Evolutionary conservation across 2,797 vertebrate genomes (phyloP).

Genomic region (Simalia tracyae): DNA sequence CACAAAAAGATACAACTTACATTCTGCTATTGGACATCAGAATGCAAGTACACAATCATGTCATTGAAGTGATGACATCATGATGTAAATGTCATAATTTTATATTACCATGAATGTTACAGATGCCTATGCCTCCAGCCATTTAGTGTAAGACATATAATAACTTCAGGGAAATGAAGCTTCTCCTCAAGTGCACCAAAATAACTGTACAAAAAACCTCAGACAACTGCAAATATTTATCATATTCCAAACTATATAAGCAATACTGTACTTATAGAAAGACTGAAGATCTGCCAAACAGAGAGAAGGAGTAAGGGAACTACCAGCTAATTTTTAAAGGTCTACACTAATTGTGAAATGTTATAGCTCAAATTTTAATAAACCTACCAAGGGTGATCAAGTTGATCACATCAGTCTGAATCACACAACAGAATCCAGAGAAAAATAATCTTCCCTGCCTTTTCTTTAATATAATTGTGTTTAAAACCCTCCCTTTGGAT

Average conservation of each 20-base stretch:
- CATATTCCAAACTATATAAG: background rate
- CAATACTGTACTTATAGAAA: background rate
- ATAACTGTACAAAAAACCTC: background rate
- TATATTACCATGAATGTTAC: background rate
- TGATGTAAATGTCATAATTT: background rate
- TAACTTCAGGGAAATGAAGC: background rate
- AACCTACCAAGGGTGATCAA: background rate
- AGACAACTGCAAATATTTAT: background rate
- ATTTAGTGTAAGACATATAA: background rate
- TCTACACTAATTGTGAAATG: background rate
- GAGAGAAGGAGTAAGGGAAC: background rate
- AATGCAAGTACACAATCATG: background rate
- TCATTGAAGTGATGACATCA: background rate
- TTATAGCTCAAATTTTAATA: background rate
- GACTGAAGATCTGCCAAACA: background rate
- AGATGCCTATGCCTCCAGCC: background rate
- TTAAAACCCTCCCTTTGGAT: background rate
- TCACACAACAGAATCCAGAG: background rate
- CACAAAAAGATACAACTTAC: background rate
- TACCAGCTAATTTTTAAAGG: background rate
- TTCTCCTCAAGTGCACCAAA: background rate
- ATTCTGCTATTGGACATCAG: background rate
- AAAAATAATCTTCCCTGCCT: background rate
- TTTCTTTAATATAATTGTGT: background rate
- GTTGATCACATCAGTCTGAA: background rate